These are phyloP conservation scores for Dreissena rostriformis DNA, from an alignment of 1,140 invertebrate genomes.

Conservation along the genomic window DNA sequence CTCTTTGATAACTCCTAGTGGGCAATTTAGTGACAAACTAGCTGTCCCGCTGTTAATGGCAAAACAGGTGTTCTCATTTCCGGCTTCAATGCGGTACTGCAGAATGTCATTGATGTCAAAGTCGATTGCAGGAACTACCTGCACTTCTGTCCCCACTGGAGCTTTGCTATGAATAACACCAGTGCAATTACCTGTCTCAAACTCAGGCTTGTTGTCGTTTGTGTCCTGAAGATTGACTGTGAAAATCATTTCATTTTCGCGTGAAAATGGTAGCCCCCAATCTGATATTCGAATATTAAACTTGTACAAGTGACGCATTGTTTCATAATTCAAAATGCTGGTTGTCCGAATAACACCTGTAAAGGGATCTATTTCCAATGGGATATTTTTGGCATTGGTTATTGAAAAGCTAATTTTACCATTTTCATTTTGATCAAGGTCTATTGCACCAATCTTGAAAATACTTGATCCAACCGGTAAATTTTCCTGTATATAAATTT, in stretches of 20 bases:
- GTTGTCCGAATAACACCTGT: slow-evolving; percentile 93
- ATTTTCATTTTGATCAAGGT: slow-evolving; percentile 96
- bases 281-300: slow-evolving; percentile 94
- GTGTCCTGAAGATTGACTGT: slow-evolving; percentile 91
- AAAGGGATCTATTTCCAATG: slow-evolving; percentile 98
- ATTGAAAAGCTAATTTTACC: slow-evolving; percentile 97
- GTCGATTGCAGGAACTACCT: slow-evolving; percentile 95
- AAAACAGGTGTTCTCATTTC: slow-evolving; percentile 95
- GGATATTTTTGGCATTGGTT: slow-evolving; percentile 90
- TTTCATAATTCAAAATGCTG: slow-evolving; percentile 94
- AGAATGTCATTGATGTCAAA: slow-evolving; percentile 95
- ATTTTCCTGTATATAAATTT: slow-evolving; percentile 88
- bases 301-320: slow-evolving; percentile 91
- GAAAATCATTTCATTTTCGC: slow-evolving; percentile 94
- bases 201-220: slow-evolving; percentile 96
- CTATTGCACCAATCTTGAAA: slow-evolving; percentile 90
- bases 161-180: slow-evolving; percentile 91
- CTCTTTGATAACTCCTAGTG: slow-evolving; percentile 85
- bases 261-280: slow-evolving; percentile 94
- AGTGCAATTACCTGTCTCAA: slow-evolving; percentile 88
- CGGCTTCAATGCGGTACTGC: slow-evolving; percentile 92
- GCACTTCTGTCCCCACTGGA: slow-evolving; percentile 90
- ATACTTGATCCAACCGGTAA: slow-evolving; percentile 90
- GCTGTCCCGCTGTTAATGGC: slow-evolving; percentile 91
- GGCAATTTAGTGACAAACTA: slow-evolving; percentile 87